These are phyloP conservation scores for Kradibia gibbosae DNA, from an alignment of 1,140 invertebrate genomes.

Conservation along the genomic window DNA sequence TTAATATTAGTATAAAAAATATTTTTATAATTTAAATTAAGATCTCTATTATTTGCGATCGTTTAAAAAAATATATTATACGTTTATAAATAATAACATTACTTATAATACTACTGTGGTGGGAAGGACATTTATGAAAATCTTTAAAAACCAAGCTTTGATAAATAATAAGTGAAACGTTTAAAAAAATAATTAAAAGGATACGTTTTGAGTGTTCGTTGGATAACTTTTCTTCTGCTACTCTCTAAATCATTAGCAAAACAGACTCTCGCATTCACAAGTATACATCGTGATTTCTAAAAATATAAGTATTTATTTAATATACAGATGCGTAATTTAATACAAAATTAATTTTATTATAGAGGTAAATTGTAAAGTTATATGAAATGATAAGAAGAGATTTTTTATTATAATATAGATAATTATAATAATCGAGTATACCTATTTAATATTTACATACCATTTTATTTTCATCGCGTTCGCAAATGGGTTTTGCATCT, in stretches of 20 bases:
- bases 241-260: conserved; percentile 53
- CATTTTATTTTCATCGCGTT: conserved; percentile 51
- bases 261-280: conserved; percentile 53
- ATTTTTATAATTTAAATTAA: too few relatives aligned
- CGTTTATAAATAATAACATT: too few relatives aligned
- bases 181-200: conserved; percentile 57
- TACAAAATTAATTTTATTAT: too few relatives aligned
- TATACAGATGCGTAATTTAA: not conserved
- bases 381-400: too few relatives aligned
- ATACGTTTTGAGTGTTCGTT: conserved; percentile 65
- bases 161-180: not conserved
- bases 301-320: conserved; percentile 37
- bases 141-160: not conserved
- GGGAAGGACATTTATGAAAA: not conserved
- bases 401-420: too few relatives aligned
- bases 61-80: too few relatives aligned
- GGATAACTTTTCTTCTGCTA: conserved; percentile 42
- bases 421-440: not conserved
- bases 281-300: conserved; percentile 55
- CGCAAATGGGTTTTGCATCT: conserved; percentile 55
- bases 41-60: too few relatives aligned
- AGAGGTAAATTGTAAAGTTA: too few relatives aligned
- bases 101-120: not conserved
- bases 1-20: too few relatives aligned
- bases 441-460: conserved; percentile 51